A percentile compares a stretch with the other conserved stretches of the same genome.
Evolutionary conservation across 2,797 vertebrate species (phyloP).

Genomic region (Lepus townsendii): DNA sequence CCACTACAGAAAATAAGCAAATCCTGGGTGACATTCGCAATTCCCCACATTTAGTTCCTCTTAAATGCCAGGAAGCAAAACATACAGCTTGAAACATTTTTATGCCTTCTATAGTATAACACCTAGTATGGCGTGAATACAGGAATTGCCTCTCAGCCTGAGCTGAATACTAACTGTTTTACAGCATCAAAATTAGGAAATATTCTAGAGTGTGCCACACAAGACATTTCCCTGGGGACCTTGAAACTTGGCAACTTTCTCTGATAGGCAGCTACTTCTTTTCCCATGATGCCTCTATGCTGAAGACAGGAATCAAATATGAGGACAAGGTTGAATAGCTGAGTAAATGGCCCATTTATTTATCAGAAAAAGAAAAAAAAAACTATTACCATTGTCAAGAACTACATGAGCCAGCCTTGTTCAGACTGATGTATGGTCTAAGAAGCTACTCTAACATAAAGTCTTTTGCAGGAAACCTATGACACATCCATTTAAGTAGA

Average conservation of each 20-base stretch:
- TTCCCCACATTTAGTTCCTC: slow-evolving; percentile 66
- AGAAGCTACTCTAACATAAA: not conserved
- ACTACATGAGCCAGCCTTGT: not conserved
- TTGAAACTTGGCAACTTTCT: slow-evolving; percentile 61
- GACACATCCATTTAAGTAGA: not conserved
- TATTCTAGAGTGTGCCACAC: slow-evolving; percentile 67
- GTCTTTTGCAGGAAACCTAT: not conserved
- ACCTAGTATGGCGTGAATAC: slow-evolving; percentile 82
- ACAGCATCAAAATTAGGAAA: slow-evolving; percentile 75
- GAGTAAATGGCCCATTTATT: not conserved
- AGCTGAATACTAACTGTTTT: slow-evolving; percentile 82
- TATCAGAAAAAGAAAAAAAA: not conserved
- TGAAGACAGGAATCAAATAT: slow-evolving; percentile 52
- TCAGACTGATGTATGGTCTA: not conserved
- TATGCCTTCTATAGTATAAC: slow-evolving; percentile 83
- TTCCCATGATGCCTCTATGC: not conserved
- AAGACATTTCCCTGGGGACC: slow-evolving; percentile 64
- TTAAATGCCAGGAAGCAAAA: slow-evolving; percentile 82
- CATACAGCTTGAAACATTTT: slow-evolving; percentile 78
- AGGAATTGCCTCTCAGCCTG: slow-evolving; percentile 80
- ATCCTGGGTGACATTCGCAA: slow-evolving; percentile 77
- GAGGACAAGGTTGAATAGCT: slow-evolving; percentile 36
- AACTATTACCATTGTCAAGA: not conserved
- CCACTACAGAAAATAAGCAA: slow-evolving; percentile 68
- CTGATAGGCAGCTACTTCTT: slow-evolving; percentile 50